Percentiles rank a stretch among this genome's conserved stretches.
phyloP scores from a whole-genome alignment of 2,888 invertebrate species.

The Villa cingulata region DNA sequence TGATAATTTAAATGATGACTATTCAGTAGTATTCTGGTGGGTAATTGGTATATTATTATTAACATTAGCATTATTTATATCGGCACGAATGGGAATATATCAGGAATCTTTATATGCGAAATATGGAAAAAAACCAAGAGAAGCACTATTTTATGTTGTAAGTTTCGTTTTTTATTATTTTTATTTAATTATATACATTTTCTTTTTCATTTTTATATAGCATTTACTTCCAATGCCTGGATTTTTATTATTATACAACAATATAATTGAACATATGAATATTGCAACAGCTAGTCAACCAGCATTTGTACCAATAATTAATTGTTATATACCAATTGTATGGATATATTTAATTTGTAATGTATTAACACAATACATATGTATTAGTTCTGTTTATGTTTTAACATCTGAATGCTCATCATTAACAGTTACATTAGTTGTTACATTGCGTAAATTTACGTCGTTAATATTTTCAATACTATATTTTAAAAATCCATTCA shows the following conservation, averaged over 20 bases:
- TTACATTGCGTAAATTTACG: constrained; percentile 89
- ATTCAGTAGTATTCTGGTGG: constrained; percentile 44
- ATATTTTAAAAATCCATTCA: constrained; percentile 88
- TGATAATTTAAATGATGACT: constrained; percentile 12
- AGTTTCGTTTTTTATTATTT: constrained; percentile 16
- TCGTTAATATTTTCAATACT: constrained; percentile 90
- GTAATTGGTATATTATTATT: constrained; percentile 65
- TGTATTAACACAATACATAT: constrained; percentile 80
- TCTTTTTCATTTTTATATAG: constrained; percentile 36
- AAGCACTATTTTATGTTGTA: constrained; percentile 74
- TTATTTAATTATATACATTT: constrained; percentile 1
- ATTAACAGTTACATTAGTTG: constrained; percentile 86
- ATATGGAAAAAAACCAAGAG: constrained; percentile 84
- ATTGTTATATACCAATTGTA: constrained; percentile 54
- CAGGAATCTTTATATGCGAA: constrained; percentile 75
- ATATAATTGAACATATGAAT: constrained; percentile 63
- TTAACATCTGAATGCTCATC: constrained; percentile 90
- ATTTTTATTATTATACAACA: constrained; percentile 64
- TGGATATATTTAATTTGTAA: constrained; percentile 68
- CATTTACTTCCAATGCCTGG: constrained; percentile 84
- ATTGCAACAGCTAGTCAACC: constrained; percentile 54
- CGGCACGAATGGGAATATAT: constrained; percentile 90
- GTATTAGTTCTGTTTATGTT: constrained; percentile 89
- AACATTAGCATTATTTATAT: constrained; percentile 77
- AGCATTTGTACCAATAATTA: constrained; percentile 42